Conservation (phyloP, 2,113 vertebrate genomes). For the Sapayoa aenigma region DNA sequence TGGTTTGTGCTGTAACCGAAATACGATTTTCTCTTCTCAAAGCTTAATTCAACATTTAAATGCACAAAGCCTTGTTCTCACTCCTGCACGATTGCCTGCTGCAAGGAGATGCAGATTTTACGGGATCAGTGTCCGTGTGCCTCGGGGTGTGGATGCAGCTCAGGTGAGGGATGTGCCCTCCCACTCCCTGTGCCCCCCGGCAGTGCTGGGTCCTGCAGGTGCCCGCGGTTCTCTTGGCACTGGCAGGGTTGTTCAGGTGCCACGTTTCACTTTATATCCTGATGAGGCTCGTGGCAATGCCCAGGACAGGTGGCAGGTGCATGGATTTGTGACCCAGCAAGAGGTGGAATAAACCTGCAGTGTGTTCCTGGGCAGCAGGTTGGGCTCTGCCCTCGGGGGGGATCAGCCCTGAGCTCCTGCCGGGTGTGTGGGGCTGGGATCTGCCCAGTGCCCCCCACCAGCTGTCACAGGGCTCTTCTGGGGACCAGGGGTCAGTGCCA, state of each 20-base stretch:
- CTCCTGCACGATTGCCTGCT: background rate
- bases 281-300: accelerated
- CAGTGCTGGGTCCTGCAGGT: background rate
- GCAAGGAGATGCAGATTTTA: background rate
- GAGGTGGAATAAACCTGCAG: accelerated
- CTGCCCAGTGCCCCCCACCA: background rate
- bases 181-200: accelerated
- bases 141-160: background rate
- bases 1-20: background rate
- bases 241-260: accelerated
- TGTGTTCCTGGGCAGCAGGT: background rate
- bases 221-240: background rate
- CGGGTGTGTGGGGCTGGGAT: background rate
- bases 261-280: accelerated
- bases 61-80: background rate
- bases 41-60: background rate
- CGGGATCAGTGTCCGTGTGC: accelerated
- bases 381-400: background rate
- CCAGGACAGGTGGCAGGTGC: too few relatives aligned
- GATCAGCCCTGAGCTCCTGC: background rate
- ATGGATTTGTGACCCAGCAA: accelerated
- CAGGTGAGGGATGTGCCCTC: accelerated
- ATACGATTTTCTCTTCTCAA: background rate
- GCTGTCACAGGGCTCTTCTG: background rate
- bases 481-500: accelerated